Conservation (phyloP, 2,888 invertebrate species). For the Gastrophysa polygoni region DNA sequence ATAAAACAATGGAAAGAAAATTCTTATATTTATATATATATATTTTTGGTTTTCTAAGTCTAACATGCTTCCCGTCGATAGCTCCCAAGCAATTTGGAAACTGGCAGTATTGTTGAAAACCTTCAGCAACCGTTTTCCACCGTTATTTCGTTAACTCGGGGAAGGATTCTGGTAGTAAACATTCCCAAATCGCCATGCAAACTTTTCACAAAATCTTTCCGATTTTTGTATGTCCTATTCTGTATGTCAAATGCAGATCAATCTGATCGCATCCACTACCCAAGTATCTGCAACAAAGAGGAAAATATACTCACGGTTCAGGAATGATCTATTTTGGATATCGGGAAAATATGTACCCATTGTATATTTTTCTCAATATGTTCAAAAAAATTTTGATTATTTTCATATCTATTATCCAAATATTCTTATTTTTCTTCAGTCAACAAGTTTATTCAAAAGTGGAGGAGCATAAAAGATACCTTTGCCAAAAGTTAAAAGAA, state of each 20-base stretch:
- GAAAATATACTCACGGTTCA: slow-evolving; percentile 1
- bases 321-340: neutral
- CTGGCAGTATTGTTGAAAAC: slow-evolving; percentile 1
- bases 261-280: neutral
- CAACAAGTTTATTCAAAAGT: slow-evolving; percentile 4
- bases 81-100: slow-evolving; percentile 13
- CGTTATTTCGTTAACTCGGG: neutral
- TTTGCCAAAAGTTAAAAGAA: neutral
- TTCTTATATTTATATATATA: slow-evolving; percentile 12
- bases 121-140: slow-evolving; percentile 8
- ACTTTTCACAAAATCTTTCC: slow-evolving; percentile 13
- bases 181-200: slow-evolving; percentile 7
- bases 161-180: slow-evolving; percentile 2
- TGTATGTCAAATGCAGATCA: slow-evolving; percentile 8
- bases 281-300: neutral
- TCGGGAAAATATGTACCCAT: neutral
- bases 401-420: neutral
- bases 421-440: slow-evolving; percentile 2
- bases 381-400: too few relatives aligned
- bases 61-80: slow-evolving; percentile 9
- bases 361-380: too few relatives aligned
- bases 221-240: slow-evolving; percentile 12
- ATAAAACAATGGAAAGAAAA: slow-evolving; percentile 9
- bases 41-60: slow-evolving; percentile 6
- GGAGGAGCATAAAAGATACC: neutral